Evolutionary conservation across 2,888 invertebrate species (phyloP).

Genomic region (Pachydiplax longipennis): DNA sequence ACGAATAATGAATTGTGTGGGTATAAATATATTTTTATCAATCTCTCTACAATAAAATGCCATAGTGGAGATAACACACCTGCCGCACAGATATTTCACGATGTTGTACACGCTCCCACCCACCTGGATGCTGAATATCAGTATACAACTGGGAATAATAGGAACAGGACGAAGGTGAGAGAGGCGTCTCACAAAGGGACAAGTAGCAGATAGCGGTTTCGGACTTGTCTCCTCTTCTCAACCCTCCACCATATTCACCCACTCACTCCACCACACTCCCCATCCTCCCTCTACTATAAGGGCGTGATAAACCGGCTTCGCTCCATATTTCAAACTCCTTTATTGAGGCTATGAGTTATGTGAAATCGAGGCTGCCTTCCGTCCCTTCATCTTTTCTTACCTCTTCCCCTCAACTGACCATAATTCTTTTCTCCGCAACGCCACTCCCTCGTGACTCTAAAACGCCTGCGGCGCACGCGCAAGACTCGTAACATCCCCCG

Average conservation of each 20-base stretch:
- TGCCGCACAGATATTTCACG: no score
- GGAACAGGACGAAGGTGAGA: no score
- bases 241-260: not conserved
- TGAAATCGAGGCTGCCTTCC: conserved; percentile 41
- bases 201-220: not conserved
- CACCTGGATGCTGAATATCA: no score
- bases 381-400: conserved; percentile 10
- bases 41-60: no score
- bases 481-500: not conserved
- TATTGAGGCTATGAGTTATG: conserved; percentile 43
- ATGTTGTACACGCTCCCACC: no score
- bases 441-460: conserved; percentile 8
- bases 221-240: not conserved
- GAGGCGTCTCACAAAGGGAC: not conserved
- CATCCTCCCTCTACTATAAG: not conserved
- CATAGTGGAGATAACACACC: no score
- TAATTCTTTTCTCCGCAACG: conserved; percentile 27
- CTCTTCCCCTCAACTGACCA: conserved; percentile 16
- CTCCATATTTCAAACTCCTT: conserved; percentile 43
- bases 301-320: conserved; percentile 43
- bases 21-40: no score
- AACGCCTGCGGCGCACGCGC: conserved; percentile 24
- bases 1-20: no score
- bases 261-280: not conserved
- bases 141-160: no score